Conservation (phyloP, 2,888 invertebrate genomes). For the Phorcus lineatus region DNA sequence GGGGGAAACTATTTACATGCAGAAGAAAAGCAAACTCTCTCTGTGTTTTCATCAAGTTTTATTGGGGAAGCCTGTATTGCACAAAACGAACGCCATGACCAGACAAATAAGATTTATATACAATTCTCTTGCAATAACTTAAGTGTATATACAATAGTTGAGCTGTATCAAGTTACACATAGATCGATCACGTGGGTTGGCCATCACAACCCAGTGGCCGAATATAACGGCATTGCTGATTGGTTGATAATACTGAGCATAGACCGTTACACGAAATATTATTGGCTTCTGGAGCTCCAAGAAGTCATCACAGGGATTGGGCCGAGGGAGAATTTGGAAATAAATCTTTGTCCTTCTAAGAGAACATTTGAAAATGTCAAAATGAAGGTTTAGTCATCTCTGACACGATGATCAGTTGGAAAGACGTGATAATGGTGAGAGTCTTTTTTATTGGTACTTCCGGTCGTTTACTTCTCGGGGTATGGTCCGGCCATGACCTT, state of each 20-base stretch:
- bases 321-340: not conserved
- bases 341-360: not conserved
- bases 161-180: slow-evolving; percentile 23
- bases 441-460: not conserved
- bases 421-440: not conserved
- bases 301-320: not conserved
- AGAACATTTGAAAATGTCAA: not conserved
- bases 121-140: slow-evolving; percentile 13
- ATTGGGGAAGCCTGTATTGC: too few relatives aligned
- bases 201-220: slow-evolving; percentile 6
- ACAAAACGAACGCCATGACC: not conserved
- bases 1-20: too few relatives aligned
- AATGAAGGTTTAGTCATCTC: not conserved
- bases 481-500: slow-evolving; percentile 21
- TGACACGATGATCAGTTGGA: not conserved
- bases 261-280: slow-evolving; percentile 3
- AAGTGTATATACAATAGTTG: slow-evolving; percentile 16
- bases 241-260: not conserved
- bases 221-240: not conserved
- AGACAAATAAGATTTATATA: slow-evolving; percentile 10
- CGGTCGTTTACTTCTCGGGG: slow-evolving; percentile 6
- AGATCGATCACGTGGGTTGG: not conserved
- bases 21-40: too few relatives aligned
- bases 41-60: too few relatives aligned
- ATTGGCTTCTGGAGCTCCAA: not conserved